A percentile compares a stretch with the other conserved stretches of the same genome.
Evolutionary conservation across 2,888 invertebrate species (phyloP).

Genomic region (Myathropa florea): DNA sequence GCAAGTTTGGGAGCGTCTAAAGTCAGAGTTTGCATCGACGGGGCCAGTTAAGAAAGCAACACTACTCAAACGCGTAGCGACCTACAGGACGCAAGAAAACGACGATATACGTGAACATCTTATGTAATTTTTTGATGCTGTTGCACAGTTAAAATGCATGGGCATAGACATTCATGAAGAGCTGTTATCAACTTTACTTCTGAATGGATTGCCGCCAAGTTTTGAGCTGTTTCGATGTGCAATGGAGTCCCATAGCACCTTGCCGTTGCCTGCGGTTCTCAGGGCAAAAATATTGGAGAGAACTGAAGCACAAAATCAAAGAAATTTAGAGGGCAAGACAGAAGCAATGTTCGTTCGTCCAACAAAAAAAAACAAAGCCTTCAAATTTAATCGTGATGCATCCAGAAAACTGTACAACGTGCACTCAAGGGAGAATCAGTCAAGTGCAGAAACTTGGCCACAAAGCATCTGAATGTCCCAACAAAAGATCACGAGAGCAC

Average conservation of each 20-base stretch:
- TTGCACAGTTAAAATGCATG: constrained; percentile 7
- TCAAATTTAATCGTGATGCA: neutral
- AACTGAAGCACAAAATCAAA: neutral
- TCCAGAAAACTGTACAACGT: neutral
- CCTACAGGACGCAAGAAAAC: too few species aligned
- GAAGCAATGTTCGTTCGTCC: neutral
- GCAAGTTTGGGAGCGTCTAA: too few species aligned
- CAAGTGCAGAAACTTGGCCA: neutral
- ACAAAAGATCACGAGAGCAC: neutral
- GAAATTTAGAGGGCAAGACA: neutral
- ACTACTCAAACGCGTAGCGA: too few species aligned
- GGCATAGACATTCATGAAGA: constrained; percentile 2
- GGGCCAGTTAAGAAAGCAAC: too few species aligned
- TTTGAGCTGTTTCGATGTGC: constrained; percentile 9
- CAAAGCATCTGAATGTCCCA: neutral
- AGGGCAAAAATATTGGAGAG: neutral
- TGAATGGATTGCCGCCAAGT: constrained; percentile 23
- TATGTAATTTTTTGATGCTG: too few species aligned
- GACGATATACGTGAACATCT: too few species aligned
- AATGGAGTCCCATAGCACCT: neutral
- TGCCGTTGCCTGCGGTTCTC: neutral
- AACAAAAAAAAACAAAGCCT: neutral
- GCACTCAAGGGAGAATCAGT: neutral
- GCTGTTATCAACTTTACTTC: constrained; percentile 5
- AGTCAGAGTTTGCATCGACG: too few species aligned